Conservation (phyloP, 2,113 vertebrate species). For the Edolisoma coerulescens region DNA sequence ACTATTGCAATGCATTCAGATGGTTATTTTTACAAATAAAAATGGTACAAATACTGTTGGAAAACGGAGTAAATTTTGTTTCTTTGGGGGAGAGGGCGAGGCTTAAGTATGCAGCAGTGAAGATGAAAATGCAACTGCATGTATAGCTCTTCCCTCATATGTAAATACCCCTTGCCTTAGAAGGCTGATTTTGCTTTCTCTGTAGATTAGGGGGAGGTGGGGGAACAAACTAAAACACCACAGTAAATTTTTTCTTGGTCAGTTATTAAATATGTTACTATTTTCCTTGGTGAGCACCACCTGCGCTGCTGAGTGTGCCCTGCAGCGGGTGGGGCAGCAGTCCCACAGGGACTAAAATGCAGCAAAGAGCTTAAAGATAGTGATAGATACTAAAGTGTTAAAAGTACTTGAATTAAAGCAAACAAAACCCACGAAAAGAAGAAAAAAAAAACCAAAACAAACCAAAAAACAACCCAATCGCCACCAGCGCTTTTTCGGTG, state of each 20-base stretch:
- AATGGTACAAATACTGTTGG: constrained; percentile 74
- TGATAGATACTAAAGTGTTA: fast-evolving
- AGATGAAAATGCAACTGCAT: background rate
- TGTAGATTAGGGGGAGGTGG: background rate
- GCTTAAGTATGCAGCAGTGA: background rate
- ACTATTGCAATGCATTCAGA: constrained; percentile 76
- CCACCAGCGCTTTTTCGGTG: background rate
- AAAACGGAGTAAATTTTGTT: constrained; percentile 31
- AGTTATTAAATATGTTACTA: background rate
- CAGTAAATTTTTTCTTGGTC: background rate
- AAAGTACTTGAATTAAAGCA: background rate
- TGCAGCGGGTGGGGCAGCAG: background rate
- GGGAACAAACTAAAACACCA: background rate
- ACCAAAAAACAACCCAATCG: too few relatives aligned
- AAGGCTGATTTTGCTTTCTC: background rate
- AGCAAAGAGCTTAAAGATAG: fast-evolving
- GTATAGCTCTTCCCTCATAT: background rate
- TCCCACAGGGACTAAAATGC: background rate
- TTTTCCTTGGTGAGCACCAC: background rate
- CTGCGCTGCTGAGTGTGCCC: background rate
- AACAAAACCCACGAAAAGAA: too few relatives aligned
- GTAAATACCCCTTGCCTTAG: background rate
- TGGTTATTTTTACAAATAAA: constrained; percentile 84
- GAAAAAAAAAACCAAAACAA: too few relatives aligned
- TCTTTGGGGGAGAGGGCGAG: background rate